Evolutionary conservation across 1,140 invertebrate species (phyloP), one percentile per base, ranked within the genome.

Genomic region (Rhizoglyphus robini): DNA sequence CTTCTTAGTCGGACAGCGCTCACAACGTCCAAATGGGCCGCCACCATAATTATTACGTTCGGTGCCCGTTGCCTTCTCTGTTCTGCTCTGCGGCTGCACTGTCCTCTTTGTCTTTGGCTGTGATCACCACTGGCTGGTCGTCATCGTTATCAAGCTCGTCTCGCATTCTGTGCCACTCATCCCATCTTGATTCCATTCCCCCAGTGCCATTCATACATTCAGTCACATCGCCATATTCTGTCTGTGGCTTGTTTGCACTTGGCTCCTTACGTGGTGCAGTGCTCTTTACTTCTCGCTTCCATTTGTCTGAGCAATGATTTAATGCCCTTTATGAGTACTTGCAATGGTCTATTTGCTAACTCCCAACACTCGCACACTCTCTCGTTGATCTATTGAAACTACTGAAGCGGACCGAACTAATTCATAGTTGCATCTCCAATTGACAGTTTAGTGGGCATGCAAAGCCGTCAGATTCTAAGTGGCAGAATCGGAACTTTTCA

Each of bases 21-120:
- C 51, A 54, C 51, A 8, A 20, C 20, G 8, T 20, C 36, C 8
- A 41, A 41, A 41, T 41, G 36, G 36, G 8, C 51, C 51, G 51
- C 51, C 51, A 54, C 51, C 51, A 54, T 54, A 54, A 54, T 54
- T 54, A 54, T 54, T 54, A 54, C 51, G 51, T 54, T 54, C 51
- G 51, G 23, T 54, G 51, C 31, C 51, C 51, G 51, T 32, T 54
- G 8, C 23, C 51, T 20, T 15, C 51, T 54, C 31, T 8, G n/a
- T n/a, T n/a, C n/a, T 11, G 51, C 51, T 8, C 51, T 32, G 31
- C 8, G 8, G 15, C 51, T 54, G 23, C 36, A 54, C 51, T 54
- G 51, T 54, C 51, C 51, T 54, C 51, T 8, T 54, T 54, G 51
- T 54, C 31, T 54, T 54, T 54, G 51, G 8, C 20, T 25, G 51